phyloP scores from a whole-genome alignment of 2,113 vertebrate genomes.

The Cyphomyrus plagiostoma region DNA sequence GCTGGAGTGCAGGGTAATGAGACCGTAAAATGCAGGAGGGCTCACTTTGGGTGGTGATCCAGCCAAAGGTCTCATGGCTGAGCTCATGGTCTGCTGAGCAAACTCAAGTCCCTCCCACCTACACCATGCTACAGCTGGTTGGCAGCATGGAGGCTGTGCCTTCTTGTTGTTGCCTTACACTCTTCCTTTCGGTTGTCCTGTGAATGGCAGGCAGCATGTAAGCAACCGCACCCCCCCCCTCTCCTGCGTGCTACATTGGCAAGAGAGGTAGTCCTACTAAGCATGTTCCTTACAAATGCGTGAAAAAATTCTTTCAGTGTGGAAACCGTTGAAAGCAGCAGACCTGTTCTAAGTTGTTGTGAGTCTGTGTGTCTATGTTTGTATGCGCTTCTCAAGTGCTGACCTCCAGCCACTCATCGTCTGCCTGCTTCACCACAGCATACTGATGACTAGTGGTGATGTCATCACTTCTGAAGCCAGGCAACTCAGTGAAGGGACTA shows the following conservation, averaged over 20 bases:
- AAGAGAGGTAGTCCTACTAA: slow-evolving; percentile 45
- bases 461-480: neutral
- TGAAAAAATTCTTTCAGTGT: slow-evolving; percentile 38
- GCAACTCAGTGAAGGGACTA: neutral
- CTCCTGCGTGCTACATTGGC: slow-evolving; percentile 51
- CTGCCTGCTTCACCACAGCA: slow-evolving; percentile 26
- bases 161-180: slow-evolving; percentile 25
- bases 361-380: neutral
- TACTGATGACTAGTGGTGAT: slow-evolving; percentile 19
- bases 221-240: neutral
- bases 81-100: neutral
- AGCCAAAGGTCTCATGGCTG: slow-evolving; percentile 12
- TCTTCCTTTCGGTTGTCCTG: slow-evolving; percentile 33
- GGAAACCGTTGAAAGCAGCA: slow-evolving; percentile 47
- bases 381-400: neutral
- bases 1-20: neutral
- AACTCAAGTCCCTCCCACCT: neutral
- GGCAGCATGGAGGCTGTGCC: neutral
- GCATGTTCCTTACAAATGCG: slow-evolving; percentile 58
- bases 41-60: slow-evolving; percentile 21
- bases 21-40: neutral
- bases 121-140: neutral
- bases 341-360: neutral
- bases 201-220: slow-evolving; percentile 35
- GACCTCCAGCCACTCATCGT: slow-evolving; percentile 13